phyloP scores from a whole-genome alignment of 2,797 vertebrate species.

The Epinephelus coioides region DNA sequence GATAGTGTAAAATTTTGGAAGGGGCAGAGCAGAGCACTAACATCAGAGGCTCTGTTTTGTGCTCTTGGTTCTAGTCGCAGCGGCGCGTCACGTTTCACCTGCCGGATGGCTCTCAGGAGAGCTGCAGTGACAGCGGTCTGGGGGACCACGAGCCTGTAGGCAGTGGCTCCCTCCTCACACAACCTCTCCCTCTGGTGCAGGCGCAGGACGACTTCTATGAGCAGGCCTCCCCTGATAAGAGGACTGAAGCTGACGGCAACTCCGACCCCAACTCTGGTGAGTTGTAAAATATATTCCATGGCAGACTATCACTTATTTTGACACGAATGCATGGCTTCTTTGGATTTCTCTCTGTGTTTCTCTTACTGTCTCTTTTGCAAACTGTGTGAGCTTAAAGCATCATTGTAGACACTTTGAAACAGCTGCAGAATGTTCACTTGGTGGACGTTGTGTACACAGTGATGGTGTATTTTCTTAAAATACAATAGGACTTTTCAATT shows the following conservation, averaged over 20 bases:
- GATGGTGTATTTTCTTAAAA: constrained; percentile 13
- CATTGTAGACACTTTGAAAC: not conserved
- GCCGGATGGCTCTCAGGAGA: constrained; percentile 99
- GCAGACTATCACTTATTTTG: not conserved
- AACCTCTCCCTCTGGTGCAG: constrained; percentile 99
- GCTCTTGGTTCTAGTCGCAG: constrained; percentile 99
- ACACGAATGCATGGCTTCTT: constrained; percentile 1
- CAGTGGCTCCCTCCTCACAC: constrained; percentile 98
- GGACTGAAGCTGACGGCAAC: constrained; percentile 99
- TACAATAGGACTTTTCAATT: constrained; percentile 11
- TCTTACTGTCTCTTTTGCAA: constrained; percentile 26
- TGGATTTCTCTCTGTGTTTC: constrained; percentile 9
- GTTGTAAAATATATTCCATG: constrained; percentile 64
- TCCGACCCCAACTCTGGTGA: constrained; percentile 99
- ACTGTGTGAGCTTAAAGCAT: constrained; percentile 24
- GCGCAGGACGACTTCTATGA: constrained; percentile 99
- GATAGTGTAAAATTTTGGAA: constrained; percentile 33
- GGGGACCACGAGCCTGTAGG: constrained; percentile 98
- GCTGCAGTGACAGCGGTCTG: constrained; percentile 99
- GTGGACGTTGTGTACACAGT: not conserved
- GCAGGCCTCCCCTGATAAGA: constrained; percentile 98
- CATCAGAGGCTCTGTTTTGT: constrained; percentile 90
- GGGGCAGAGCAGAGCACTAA: constrained; percentile 90
- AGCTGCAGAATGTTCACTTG: constrained; percentile 24
- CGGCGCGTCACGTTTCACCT: constrained; percentile 99